Conservation (phyloP, 2,888 invertebrate species). For the Minunthozetes semirufus region DNA sequence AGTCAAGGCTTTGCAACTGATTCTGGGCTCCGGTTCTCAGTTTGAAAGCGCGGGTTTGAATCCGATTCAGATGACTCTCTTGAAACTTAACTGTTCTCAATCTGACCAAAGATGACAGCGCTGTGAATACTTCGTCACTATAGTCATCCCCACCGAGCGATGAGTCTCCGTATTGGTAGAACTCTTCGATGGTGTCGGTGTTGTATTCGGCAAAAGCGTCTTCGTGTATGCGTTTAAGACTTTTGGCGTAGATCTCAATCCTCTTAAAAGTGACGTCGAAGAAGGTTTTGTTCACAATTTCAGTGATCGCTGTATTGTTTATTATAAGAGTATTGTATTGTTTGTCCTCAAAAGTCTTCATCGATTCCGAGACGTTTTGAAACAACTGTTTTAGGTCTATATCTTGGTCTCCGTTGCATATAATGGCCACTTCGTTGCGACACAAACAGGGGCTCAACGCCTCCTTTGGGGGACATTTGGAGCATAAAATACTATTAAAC, state of each 20-base stretch:
- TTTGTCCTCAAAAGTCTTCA: background rate
- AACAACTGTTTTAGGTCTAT: background rate
- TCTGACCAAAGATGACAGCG: background rate
- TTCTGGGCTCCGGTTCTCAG: constrained; percentile 1
- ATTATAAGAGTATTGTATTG: background rate
- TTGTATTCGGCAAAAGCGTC: constrained; percentile 1
- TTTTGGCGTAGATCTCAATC: constrained; percentile 1
- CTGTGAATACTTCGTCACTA: constrained; percentile 4
- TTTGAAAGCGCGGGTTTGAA: background rate
- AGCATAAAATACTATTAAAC: background rate
- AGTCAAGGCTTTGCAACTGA: background rate
- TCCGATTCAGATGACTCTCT: background rate
- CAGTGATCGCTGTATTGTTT: background rate
- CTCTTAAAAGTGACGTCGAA: background rate
- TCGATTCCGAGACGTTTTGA: background rate
- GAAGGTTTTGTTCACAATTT: background rate
- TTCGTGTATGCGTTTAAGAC: background rate
- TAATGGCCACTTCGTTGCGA: background rate
- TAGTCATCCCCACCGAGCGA: background rate
- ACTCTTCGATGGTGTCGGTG: background rate
- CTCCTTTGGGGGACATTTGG: constrained; percentile 13
- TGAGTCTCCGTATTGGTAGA: background rate
- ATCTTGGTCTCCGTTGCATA: background rate
- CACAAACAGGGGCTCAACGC: background rate
- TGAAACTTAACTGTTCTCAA: background rate